Evolutionary conservation across 30 jellyfish, hydroid and myxozoan species (phyloP), one percentile per base, ranked within the genome.

Genomic region (Calvadosia cruxmelitensis): DNA sequence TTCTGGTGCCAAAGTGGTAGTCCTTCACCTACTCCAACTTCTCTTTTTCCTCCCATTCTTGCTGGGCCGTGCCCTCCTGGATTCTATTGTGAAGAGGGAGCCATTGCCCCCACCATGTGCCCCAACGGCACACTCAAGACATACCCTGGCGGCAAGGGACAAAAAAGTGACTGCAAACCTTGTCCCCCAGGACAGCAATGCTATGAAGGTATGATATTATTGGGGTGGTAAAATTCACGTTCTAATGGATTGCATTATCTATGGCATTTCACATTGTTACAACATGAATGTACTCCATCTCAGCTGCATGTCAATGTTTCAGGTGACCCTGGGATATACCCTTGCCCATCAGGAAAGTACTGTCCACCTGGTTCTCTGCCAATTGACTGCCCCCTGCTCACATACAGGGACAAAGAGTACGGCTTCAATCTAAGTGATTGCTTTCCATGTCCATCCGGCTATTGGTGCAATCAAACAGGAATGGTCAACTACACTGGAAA

Each of bases 31-130:
- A 82, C 94, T 2, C 99, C 99, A 29, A 33, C 73, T 2, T 53
- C 77, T 15, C 70, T 27, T 27, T 52, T 33, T 31, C 83, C 78
- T 25, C 2, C 74, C 20, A 57, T 73, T 2, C 25, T 73, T 5
- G 71, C 69, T 52, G 97, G 97, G 1, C 99, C 99, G 3, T 91
- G 99, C 49, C 99, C 99, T 2, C 99, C 95, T 30, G 99, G 99
- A 32, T 36, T 32, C 36, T 91, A 72, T 84, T 91, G 95, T 34
- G 92, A 95, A 3, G 23, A 50, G 50, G 92, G 88, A 32, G 64
- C 93, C 2, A 30, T 64, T 2, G 51, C 31, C 5, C 99, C 99
- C 0, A 72, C 70, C 36, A 70, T 84, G 2, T 91, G 99, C 50
- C 87, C 94, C 12, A 78, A 78, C 66, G 77, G 49, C 73, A 80